phyloP scores from a whole-genome alignment of 1,140 invertebrate species.

The Pogonus chalceus region DNA sequence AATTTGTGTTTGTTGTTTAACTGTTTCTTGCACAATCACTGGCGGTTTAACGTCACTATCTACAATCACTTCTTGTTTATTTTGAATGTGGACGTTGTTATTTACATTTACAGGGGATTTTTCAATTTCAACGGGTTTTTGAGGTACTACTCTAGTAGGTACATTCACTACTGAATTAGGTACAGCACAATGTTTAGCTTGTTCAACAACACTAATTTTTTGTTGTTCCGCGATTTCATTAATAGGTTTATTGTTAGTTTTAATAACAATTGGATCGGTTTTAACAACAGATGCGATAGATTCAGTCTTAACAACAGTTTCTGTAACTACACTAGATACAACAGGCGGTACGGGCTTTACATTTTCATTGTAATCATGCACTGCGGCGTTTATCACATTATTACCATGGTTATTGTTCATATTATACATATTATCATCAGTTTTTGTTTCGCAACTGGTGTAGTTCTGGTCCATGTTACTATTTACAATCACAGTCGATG shows the following conservation, averaged over 20 bases:
- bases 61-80: not conserved
- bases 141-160: not conserved
- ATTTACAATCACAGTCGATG: constrained; percentile 7
- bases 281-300: too few species aligned
- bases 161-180: not conserved
- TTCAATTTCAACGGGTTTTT: not conserved
- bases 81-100: not conserved
- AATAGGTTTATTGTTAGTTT: not conserved
- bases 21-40: too few species aligned
- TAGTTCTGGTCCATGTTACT: not conserved
- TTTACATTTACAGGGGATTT: too few species aligned
- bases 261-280: not conserved
- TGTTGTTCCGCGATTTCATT: not conserved
- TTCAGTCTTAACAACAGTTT: not conserved
- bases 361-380: not conserved
- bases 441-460: not conserved
- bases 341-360: not conserved
- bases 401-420: not conserved
- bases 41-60: too few species aligned
- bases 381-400: not conserved
- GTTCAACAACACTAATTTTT: not conserved
- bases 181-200: not conserved
- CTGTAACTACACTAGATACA: not conserved
- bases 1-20: too few species aligned
- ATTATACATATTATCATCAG: not conserved